phyloP scores from a whole-genome alignment of 2,113 vertebrate species.

The Sterna hirundo region DNA sequence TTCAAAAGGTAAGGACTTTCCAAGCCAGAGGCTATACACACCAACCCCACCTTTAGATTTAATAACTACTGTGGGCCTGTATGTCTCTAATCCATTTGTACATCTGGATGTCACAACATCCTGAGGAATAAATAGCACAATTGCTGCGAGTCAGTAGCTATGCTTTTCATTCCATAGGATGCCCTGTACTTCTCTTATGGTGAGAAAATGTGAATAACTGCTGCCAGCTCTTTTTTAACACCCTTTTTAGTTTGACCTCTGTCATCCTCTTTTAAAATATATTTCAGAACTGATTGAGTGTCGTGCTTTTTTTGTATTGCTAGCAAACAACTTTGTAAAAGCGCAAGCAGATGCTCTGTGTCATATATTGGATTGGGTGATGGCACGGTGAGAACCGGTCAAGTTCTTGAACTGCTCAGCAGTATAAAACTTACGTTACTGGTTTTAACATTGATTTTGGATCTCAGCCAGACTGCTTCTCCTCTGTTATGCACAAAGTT shows the following conservation, averaged over 20 bases:
- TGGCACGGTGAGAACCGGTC: neutral
- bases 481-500: neutral
- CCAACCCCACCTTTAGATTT: neutral
- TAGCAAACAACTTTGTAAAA: neutral
- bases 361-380: neutral
- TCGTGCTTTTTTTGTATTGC: neutral
- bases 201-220: constrained; percentile 28
- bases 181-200: neutral
- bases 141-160: neutral
- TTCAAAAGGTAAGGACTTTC: neutral
- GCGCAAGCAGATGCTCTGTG: constrained; percentile 25
- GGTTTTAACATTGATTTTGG: neutral
- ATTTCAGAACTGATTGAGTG: neutral
- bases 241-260: neutral
- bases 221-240: constrained; percentile 27
- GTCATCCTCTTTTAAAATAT: neutral
- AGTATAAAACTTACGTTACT: neutral
- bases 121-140: neutral
- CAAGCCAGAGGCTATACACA: neutral
- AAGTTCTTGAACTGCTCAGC: neutral
- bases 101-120: neutral
- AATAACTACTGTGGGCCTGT: neutral
- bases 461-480: neutral
- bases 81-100: neutral
- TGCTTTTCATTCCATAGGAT: neutral